A percentile compares a stretch with the other conserved stretches of the same genome.
phyloP scores from a whole-genome alignment of 2,888 invertebrate genomes.

The Cryptocheilus praepositus region DNA sequence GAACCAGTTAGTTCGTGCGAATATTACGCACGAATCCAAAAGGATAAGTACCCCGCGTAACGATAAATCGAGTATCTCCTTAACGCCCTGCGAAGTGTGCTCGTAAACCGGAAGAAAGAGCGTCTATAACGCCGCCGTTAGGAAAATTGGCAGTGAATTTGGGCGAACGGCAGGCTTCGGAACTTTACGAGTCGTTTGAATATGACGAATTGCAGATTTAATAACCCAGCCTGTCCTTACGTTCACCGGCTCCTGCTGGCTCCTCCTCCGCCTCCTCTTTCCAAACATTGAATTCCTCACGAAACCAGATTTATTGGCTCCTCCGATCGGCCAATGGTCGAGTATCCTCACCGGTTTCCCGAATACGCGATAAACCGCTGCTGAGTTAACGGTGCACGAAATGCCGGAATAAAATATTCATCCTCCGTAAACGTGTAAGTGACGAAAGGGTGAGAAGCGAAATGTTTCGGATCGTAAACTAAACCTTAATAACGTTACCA shows the following conservation, averaged over 20 bases:
- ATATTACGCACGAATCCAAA: no score
- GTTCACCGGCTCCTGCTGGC: slow-evolving; percentile 7
- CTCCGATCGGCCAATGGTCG: slow-evolving; percentile 16
- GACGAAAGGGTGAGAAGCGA: slow-evolving; percentile 3
- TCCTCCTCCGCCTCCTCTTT: slow-evolving; percentile 4
- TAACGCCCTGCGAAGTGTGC: slow-evolving; percentile 31
- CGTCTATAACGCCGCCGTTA: slow-evolving; percentile 48
- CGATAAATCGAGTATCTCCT: slow-evolving; percentile 44
- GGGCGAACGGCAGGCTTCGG: slow-evolving; percentile 27
- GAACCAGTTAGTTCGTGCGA: no score
- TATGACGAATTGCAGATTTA: slow-evolving; percentile 51
- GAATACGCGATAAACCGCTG: slow-evolving; percentile 42
- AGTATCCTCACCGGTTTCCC: slow-evolving; percentile 21
- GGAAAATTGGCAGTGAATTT: slow-evolving; percentile 53
- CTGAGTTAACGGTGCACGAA: slow-evolving; percentile 29
- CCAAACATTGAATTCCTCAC: slow-evolving; percentile 28
- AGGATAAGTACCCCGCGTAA: slow-evolving; percentile 9
- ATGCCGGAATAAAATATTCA: slow-evolving; percentile 59
- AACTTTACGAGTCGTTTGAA: slow-evolving; percentile 51
- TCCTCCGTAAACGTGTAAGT: slow-evolving; percentile 49
- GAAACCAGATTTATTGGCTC: slow-evolving; percentile 40
- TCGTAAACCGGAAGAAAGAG: slow-evolving; percentile 44
- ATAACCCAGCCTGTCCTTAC: slow-evolving; percentile 27
- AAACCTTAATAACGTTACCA: slow-evolving; percentile 8
- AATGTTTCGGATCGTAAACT: slow-evolving; percentile 13